Evolutionary conservation across 2,113 vertebrate genomes (phyloP), one percentile per base, ranked within the genome.

Genomic region (Osmerus eperlanus): DNA sequence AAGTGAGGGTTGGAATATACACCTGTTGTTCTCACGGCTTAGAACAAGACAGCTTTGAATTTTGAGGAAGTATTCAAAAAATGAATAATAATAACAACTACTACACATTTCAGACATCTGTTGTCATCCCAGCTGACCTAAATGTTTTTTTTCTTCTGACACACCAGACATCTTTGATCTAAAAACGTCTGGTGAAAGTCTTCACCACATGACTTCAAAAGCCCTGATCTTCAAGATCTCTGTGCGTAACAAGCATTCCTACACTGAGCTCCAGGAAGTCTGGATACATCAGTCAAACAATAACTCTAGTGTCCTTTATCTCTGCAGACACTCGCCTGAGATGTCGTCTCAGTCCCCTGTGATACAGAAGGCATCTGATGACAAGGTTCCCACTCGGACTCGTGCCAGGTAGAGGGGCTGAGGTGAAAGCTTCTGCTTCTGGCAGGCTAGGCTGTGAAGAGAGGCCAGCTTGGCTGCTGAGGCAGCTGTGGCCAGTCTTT

Each of bases 171-270:
- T 71, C 78, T 83, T 76, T 80, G 62, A 86, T 83, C 75, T 75
- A 56, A 65, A 76, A 72, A 63, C 41, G 5, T 36, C 7, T 71
- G 25, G 25, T 28, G 25, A 28, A 78, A 79, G 23, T 29, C 23
- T 47, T 68, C 9, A 71, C 64, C 70, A 72, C 88, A 78, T 81
- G 84, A 91, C 75, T 58, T 63, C 82, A 89, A 84, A 78, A 2
- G 82, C 65, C 78, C 68, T 82, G 63, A 83, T 85, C 58, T 73
- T 68, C 29, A 54, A 79, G 80, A 78, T 75, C 71, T 21, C 32
- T 36, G 51, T 4, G 2, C 5, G 23, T 71, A 74, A 79, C 70
- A 47, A 19, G 51, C 3, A 19, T 36, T 70, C n/a, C 65, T 62
- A 55, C 29, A 74, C 36, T 15, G 51, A 72, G 53, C 68, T 73